Evolutionary conservation across 1,140 invertebrate species (phyloP).

Genomic region (Leptinotarsa undecemlineata): DNA sequence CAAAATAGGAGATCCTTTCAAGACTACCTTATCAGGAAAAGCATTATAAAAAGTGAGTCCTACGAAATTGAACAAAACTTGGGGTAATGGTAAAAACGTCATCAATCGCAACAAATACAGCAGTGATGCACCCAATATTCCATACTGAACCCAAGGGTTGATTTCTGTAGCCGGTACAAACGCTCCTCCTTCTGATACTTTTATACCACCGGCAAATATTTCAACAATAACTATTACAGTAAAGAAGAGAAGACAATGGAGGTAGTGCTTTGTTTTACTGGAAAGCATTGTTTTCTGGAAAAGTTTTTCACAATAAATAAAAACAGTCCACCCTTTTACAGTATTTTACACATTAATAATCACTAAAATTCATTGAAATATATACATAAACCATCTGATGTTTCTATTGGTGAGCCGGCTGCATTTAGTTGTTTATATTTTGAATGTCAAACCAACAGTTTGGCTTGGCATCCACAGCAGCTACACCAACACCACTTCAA

Average conservation of each 20-base stretch:
- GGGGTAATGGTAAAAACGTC: constrained; percentile 85
- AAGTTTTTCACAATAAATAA: neutral
- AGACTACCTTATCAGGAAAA: constrained; percentile 88
- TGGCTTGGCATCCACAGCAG: no score
- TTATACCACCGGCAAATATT: constrained; percentile 77
- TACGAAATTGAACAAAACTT: constrained; percentile 90
- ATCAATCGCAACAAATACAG: constrained; percentile 81
- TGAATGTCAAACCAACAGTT: neutral
- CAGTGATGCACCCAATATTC: constrained; percentile 69
- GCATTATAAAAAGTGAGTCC: constrained; percentile 92
- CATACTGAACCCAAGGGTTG: constrained; percentile 82
- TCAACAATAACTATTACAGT: constrained; percentile 78
- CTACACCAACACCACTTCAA: no score
- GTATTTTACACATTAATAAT: neutral
- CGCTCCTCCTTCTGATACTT: constrained; percentile 65
- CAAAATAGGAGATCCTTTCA: constrained; percentile 85
- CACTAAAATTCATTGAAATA: no score
- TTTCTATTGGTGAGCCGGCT: neutral
- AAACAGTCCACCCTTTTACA: neutral
- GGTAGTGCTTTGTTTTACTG: constrained; percentile 70
- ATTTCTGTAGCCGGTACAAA: constrained; percentile 65
- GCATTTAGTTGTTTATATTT: neutral
- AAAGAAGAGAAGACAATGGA: constrained; percentile 79
- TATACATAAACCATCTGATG: neutral
- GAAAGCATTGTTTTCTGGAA: constrained; percentile 58